Conservation (phyloP, 1,140 invertebrate genomes). For the Gyrodactylus bullatarudis region DNA sequence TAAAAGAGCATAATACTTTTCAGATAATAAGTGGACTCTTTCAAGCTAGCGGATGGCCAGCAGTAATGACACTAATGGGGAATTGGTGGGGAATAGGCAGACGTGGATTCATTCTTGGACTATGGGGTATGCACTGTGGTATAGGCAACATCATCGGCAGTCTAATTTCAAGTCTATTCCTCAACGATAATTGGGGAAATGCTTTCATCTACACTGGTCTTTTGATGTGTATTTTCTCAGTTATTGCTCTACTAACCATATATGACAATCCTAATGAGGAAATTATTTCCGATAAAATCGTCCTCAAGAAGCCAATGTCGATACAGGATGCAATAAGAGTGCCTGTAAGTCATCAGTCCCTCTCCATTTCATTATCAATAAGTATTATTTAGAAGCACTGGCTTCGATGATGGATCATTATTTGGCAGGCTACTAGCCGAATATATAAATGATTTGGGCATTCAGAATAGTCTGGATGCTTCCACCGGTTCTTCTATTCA, state of each 20-base stretch:
- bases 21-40: slow-evolving; percentile 17
- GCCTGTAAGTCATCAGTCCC: too few species aligned
- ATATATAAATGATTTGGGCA: background rate
- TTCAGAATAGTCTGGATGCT: background rate
- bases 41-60: slow-evolving; percentile 19
- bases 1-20: too few species aligned
- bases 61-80: slow-evolving; percentile 17
- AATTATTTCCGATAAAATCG: background rate
- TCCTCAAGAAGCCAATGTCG: too few species aligned
- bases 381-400: too few species aligned
- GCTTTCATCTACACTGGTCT: background rate
- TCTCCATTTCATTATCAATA: too few species aligned
- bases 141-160: slow-evolving; percentile 25
- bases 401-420: background rate
- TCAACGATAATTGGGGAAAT: slow-evolving; percentile 11
- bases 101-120: slow-evolving; percentile 21
- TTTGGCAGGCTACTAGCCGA: background rate
- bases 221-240: background rate
- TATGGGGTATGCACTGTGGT: slow-evolving; percentile 24
- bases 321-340: background rate
- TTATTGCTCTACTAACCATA: background rate
- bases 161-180: slow-evolving; percentile 17
- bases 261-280: background rate
- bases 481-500: too few species aligned
- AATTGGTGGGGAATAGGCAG: slow-evolving; percentile 19